Base-by-base conservation (phyloP, 2,797 vertebrate species). In the Steatocranus sp. region DNA sequence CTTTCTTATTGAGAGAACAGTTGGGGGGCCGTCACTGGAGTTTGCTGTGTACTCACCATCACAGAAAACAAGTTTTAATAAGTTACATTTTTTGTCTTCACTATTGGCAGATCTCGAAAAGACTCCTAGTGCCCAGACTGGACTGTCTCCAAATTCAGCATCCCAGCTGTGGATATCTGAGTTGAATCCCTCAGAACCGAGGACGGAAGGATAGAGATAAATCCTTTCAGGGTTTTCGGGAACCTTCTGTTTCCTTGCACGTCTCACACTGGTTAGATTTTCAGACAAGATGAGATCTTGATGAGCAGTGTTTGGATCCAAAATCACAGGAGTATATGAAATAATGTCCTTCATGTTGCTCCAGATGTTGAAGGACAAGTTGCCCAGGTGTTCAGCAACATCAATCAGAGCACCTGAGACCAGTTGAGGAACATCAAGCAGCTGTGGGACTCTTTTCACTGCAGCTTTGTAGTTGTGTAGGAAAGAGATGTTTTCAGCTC, bases 91-190 rank as follows among this genome's bases (percentile, higher is more conserved):
- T 63, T 11, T 51, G 11, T 15, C 20, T 43, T 6, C 15, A 2
- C 11, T 30, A 6, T 7, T 6, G 6, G 2, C 36, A 2, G 83
- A 78, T 25, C 75, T 51, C 1, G 46, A n/a, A 11, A 48, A 7
- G 5, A 85, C 58, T 2, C 86, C 90, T n/a, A 88, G 3, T 2
- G 5, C 14, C 90, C 90, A 88, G 12, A 38, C 5, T 1, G 20
- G 1, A 8, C 30, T 76, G 8, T 79, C 2, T 20, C 76, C 43
- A 8, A 89, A 83, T 5, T 23, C 7, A 1, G 81, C 74, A 1
- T 70, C 78, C 86, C 87, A 91, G 76, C 73, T 76, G 80, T 78
- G 87, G 74, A 11, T 54, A n/a, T 53, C 80, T 3, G 86, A 89
- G 46, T 82, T 2, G 11, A 91, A 88, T 6, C 81, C 84, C 30